Evolutionary conservation across 2,113 vertebrate genomes (phyloP), one percentile per base, ranked within the genome.

Genomic region (Osmerus mordax): DNA sequence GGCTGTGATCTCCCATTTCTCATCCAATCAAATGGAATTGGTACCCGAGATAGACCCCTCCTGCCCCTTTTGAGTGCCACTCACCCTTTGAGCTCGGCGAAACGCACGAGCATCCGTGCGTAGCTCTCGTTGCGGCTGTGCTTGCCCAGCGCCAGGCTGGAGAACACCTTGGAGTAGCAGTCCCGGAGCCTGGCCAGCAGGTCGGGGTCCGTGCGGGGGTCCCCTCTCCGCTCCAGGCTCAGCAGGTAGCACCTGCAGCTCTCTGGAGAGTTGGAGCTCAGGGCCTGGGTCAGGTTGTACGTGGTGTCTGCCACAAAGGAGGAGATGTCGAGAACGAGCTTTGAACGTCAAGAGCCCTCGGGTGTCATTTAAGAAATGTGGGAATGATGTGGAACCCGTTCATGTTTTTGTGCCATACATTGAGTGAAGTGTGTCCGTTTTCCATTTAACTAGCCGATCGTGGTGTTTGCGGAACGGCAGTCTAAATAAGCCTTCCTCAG

Each of bases 31-130:
- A 47, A 47, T 47, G 41, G 41, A 47, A 36, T 6, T 2, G 32
- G 32, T 36, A 36, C 32, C 32, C 7, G 32, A 7, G 32, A 36
- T 36, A 36, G 32, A 36, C 32, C 32, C 32, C 32, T 0, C 32
- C 32, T 7, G 32, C 32, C 2, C 9, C 41, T 2, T 47, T 47
- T 2, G 8, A 47, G 11, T 2, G 15, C 59, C n/a, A 94, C 94
- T 95, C 86, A 98, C 97, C 90, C 95, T 87, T 94, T 98, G 68
- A 98, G 88, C 79, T 99, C 95, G 0, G 97, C 97, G 87, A 96
- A 98, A 88, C 95, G 91, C 78, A 98, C 94, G 65, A 97, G 89
- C 81, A 99, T 96, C 71, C 86, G 91, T 85, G 96, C 96, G 36
- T 97, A 99, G 89, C 90, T 94, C 87, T 92, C 84, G 61, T 95